Base-by-base conservation (phyloP, 2,113 vertebrate genomes). In the Melanerpes aurifrons region DNA sequence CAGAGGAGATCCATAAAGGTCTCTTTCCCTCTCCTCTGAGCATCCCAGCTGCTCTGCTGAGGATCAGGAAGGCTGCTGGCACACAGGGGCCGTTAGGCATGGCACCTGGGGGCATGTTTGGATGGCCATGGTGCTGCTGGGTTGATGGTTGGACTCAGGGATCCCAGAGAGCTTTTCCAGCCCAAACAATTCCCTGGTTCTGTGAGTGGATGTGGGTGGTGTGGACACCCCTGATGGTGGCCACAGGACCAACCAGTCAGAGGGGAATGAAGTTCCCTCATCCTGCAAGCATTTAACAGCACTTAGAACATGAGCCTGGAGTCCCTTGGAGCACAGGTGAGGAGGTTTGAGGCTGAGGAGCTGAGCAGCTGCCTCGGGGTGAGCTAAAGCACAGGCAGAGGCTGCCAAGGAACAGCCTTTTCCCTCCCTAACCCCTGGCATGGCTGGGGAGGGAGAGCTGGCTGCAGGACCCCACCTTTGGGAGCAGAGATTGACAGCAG, bases 11-110 rank as follows among this genome's bases (percentile, higher is more conserved):
- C 28, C 7, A 0, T 3, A 7, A 45, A 31, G 35, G 7, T 70
- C 28, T 76, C 40, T n/a, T 31, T 58, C 28, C 59, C 28, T 72
- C 37, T 40, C 6, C 20, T 26, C 45, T 21, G 85, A 76, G 64
- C 54, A 12, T 73, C 50, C 25, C 13, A 8, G 3, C 1, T 24
- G 3, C 71, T 6, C 10, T 17, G 35, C 57, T 43, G 57, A 13
- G 40, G 43, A 25, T 9, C 4, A 2, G 2, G 5, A 18, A 9
- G 43, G 15, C 12, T 24, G 15, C 37, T 15, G 0, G 4, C n/a
- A 25, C 32, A 10, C 16, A 0, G 48, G 43, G 43, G 43, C 15
- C 43, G 6, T 15, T 45, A 45, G 43, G 16, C 43, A 45, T 15
- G 15, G 43, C 43, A 45, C 43, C 5, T 45, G 43, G 43, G 43